These are phyloP conservation scores for Phengaris arion DNA, from an alignment of 2,888 invertebrate species.

Conservation along the genomic window DNA sequence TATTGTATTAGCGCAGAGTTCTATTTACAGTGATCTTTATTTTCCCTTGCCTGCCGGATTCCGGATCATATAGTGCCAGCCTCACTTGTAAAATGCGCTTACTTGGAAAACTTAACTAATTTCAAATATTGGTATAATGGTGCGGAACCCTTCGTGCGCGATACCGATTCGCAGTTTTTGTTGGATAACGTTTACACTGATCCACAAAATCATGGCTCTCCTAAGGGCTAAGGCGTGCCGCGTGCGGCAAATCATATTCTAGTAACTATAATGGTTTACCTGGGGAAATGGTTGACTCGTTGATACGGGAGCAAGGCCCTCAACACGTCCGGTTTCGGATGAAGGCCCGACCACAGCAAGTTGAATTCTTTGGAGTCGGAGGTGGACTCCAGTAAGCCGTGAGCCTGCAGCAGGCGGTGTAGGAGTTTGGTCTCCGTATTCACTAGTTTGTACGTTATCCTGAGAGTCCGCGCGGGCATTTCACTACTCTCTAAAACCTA, in stretches of 20 bases:
- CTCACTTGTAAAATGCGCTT: no score
- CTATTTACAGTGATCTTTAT: no score
- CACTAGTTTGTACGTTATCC: slow-evolving; percentile 88
- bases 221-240: no score
- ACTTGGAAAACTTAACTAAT: no score
- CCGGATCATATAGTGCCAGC: no score
- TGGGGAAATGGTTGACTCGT: slow-evolving; percentile 96
- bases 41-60: no score
- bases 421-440: slow-evolving; percentile 91
- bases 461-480: slow-evolving; percentile 84
- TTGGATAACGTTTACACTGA: no score
- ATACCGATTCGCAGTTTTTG: no score
- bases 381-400: slow-evolving; percentile 85
- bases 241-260: not conserved
- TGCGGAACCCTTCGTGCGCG: no score
- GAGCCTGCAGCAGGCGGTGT: slow-evolving; percentile 86
- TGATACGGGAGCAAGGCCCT: slow-evolving; percentile 91
- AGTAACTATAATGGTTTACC: slow-evolving; percentile 65
- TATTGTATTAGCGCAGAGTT: no score
- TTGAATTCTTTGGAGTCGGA: slow-evolving; percentile 86
- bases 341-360: slow-evolving; percentile 94
- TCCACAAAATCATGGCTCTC: not conserved
- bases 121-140: no score
- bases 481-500: slow-evolving; percentile 69
- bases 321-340: slow-evolving; percentile 93